Conservation (phyloP, 2,888 invertebrate species). For the Oligia latruncula region DNA sequence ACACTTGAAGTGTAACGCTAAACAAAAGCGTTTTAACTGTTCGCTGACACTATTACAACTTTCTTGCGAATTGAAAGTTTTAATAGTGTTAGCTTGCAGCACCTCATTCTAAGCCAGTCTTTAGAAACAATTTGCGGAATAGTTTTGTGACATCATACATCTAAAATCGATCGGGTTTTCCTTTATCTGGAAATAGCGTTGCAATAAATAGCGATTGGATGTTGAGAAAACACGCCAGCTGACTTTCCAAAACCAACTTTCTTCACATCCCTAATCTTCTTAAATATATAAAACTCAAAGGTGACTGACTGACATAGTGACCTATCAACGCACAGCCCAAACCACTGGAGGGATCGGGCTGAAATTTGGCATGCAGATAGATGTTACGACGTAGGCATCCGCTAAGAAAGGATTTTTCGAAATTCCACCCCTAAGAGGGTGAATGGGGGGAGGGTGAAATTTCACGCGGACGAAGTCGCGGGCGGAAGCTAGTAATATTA, state of each 20-base stretch:
- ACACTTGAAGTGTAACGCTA: background rate
- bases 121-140: background rate
- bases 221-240: background rate
- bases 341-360: too few relatives aligned
- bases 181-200: background rate
- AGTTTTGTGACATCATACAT: background rate
- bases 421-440: too few relatives aligned
- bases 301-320: too few relatives aligned
- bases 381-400: too few relatives aligned
- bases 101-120: background rate
- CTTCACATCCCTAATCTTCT: background rate
- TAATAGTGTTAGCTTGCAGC: background rate
- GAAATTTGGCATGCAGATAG: too few relatives aligned
- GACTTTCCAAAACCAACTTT: background rate
- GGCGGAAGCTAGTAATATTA: too few relatives aligned
- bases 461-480: too few relatives aligned
- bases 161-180: background rate
- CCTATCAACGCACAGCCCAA: too few relatives aligned
- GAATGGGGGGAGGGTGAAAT: too few relatives aligned
- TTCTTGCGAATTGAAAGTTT: background rate
- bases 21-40: slow-evolving; percentile 4
- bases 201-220: background rate
- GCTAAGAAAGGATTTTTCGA: too few relatives aligned
- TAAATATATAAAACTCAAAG: too few relatives aligned
- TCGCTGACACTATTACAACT: background rate